A percentile compares a stretch with the other conserved stretches of the same genome.
Evolutionary conservation across 2,888 invertebrate species (phyloP).

Genomic region (Glaucopsyche alexis): DNA sequence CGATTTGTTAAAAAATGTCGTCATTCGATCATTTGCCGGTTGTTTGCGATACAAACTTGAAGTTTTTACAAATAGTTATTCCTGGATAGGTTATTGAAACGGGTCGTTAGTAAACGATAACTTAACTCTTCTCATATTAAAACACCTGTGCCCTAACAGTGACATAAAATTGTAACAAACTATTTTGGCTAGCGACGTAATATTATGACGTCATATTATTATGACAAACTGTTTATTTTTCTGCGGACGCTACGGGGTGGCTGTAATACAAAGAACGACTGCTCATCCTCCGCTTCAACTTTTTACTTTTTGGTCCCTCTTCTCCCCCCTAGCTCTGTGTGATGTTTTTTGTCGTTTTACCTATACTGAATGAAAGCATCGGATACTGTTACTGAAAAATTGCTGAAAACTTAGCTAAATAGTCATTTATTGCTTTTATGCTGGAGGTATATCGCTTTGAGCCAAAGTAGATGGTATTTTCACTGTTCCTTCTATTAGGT

Average conservation of each 20-base stretch:
- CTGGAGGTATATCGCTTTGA: conserved; percentile 5
- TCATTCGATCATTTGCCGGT: no score
- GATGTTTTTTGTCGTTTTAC: conserved; percentile 40
- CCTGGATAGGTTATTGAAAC: no score
- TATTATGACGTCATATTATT: no score
- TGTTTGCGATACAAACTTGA: no score
- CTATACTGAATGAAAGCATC: conserved; percentile 32
- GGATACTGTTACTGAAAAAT: conserved; percentile 31
- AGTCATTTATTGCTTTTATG: conserved; percentile 18
- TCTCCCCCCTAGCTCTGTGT: conserved; percentile 44
- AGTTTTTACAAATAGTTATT: no score
- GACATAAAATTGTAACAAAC: no score
- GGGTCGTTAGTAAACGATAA: no score
- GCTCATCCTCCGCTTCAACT: conserved; percentile 63
- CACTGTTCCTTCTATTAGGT: background rate
- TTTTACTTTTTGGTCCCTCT: conserved; percentile 64
- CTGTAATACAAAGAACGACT: conserved; percentile 65
- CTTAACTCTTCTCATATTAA: no score
- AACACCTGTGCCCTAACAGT: no score
- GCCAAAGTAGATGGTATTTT: background rate
- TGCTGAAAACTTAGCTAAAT: conserved; percentile 29
- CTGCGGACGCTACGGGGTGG: conserved; percentile 50
- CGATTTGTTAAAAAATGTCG: no score
- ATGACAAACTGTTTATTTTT: conserved; percentile 27
- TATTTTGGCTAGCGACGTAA: no score